Evolutionary conservation across 2,888 invertebrate genomes (phyloP).

Genomic region (Synergus umbraculus): DNA sequence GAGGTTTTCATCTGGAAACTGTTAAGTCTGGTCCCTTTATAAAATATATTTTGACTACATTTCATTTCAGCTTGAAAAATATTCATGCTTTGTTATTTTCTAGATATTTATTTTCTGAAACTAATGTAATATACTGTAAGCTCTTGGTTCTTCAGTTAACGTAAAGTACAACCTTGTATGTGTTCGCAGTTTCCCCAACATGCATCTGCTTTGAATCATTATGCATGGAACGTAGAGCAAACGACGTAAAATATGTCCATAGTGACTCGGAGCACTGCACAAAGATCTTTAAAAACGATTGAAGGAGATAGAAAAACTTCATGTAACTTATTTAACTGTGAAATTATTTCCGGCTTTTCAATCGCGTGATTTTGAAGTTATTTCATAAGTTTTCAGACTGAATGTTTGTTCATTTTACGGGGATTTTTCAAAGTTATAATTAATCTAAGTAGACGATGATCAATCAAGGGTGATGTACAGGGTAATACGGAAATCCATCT

Average conservation of each 20-base stretch:
- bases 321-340: neutral
- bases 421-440: neutral
- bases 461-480: slow-evolving; percentile 19
- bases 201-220: neutral
- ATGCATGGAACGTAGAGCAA: neutral
- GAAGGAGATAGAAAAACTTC: neutral
- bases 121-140: no score
- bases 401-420: neutral
- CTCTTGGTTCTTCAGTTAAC: no score
- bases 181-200: neutral
- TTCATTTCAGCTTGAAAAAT: neutral
- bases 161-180: no score
- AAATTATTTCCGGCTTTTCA: neutral
- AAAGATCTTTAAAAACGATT: neutral
- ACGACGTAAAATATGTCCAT: neutral
- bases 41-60: neutral
- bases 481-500: slow-evolving; percentile 34
- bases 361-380: neutral
- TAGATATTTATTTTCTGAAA: no score
- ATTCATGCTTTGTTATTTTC: neutral
- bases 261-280: neutral
- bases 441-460: slow-evolving; percentile 14
- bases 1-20: no score
- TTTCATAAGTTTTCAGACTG: neutral
- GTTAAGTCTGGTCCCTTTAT: no score